These are phyloP conservation scores for Pectinophora gossypiella DNA, from an alignment of 1,140 invertebrate genomes.

Conservation along the genomic window DNA sequence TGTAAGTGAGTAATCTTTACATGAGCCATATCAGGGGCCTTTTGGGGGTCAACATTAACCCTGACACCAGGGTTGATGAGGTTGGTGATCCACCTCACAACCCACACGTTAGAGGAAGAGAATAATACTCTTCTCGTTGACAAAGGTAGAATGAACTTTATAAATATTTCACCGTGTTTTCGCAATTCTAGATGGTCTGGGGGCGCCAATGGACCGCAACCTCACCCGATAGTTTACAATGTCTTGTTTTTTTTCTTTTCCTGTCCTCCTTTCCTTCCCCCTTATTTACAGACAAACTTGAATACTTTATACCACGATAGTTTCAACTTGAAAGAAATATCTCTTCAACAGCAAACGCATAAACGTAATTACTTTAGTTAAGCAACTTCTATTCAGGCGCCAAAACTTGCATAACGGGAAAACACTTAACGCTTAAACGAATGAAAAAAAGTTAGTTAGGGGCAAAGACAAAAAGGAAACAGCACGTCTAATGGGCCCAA, in stretches of 20 bases:
- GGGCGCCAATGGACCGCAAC: too few relatives aligned
- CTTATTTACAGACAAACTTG: background rate
- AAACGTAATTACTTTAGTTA: background rate
- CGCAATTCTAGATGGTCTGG: too few relatives aligned
- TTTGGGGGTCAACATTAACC: too few relatives aligned
- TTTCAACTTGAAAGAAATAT: background rate
- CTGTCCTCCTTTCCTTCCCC: background rate
- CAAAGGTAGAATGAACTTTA: too few relatives aligned
- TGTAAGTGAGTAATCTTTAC: too few relatives aligned
- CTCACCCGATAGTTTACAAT: background rate
- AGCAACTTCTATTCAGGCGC: slow-evolving; percentile 4
- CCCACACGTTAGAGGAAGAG: too few relatives aligned
- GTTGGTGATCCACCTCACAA: too few relatives aligned
- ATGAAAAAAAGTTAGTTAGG: slow-evolving; percentile 46
- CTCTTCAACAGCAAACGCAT: background rate
- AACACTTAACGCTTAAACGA: slow-evolving; percentile 42
- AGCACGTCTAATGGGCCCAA: slow-evolving; percentile 54
- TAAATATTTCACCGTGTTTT: too few relatives aligned
- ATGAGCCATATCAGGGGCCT: too few relatives aligned
- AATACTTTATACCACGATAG: background rate
- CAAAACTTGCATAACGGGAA: slow-evolving; percentile 30
- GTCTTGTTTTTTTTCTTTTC: background rate
- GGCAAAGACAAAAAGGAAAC: slow-evolving; percentile 62
- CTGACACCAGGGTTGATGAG: too few relatives aligned
- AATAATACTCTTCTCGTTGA: too few relatives aligned